Conservation (phyloP, 2,113 vertebrate genomes). For the Cichladusa arquata region DNA sequence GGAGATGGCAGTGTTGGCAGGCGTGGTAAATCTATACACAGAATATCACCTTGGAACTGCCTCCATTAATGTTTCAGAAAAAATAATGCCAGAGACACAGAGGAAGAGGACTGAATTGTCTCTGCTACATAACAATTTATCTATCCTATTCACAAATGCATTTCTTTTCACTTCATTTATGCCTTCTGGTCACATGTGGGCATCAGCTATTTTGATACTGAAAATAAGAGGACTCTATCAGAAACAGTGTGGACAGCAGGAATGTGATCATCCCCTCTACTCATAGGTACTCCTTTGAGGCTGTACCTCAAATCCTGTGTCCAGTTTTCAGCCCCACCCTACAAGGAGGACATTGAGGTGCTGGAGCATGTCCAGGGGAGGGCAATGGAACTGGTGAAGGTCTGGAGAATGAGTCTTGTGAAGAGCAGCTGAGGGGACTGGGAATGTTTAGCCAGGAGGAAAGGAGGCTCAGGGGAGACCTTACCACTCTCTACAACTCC, state of each 20-base stretch:
- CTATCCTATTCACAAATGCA: background rate
- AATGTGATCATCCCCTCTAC: accelerated
- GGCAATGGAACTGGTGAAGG: background rate
- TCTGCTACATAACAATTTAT: background rate
- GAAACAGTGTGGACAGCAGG: background rate
- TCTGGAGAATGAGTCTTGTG: background rate
- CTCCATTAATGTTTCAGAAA: background rate
- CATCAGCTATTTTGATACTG: background rate
- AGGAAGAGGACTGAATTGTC: background rate
- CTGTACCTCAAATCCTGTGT: background rate
- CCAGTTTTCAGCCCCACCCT: background rate
- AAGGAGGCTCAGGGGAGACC: background rate
- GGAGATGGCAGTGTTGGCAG: background rate
- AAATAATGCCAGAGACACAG: background rate
- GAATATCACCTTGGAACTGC: background rate
- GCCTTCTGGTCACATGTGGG: background rate
- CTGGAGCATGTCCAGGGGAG: accelerated
- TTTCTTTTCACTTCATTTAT: background rate
- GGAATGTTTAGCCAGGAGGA: background rate
- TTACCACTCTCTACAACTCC: accelerated
- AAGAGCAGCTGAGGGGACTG: background rate
- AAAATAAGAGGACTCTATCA: background rate
- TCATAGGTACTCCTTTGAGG: background rate
- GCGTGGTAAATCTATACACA: background rate
- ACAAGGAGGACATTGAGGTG: background rate